Conservation (phyloP, 2,113 vertebrate species). For the Regulus satrapa region DNA sequence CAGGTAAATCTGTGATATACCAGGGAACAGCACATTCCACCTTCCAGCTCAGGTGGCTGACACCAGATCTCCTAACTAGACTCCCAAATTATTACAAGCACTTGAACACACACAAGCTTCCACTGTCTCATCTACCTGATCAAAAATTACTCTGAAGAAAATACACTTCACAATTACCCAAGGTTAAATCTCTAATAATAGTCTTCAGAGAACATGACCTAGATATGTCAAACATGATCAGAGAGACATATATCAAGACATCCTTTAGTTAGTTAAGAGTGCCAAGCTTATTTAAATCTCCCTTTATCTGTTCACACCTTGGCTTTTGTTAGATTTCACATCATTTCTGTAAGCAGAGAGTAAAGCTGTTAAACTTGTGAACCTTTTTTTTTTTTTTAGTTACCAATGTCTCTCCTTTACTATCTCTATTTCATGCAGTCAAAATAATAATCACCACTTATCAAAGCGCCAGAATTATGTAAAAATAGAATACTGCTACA, state of each 20-base stretch:
- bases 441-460: not conserved
- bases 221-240: conserved; percentile 68
- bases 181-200: conserved; percentile 66
- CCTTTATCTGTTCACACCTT: conserved; percentile 53
- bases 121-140: not conserved
- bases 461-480: not conserved
- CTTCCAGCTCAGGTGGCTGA: not conserved
- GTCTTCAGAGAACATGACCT: conserved; percentile 58
- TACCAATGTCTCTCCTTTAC: not conserved
- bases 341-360: not conserved
- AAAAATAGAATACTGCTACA: not conserved
- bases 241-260: conserved; percentile 56
- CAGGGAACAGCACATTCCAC: accelerated
- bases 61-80: not conserved
- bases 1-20: not conserved
- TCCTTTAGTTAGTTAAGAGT: conserved; percentile 55
- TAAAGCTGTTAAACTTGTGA: not conserved
- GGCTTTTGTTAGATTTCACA: conserved; percentile 33
- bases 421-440: not conserved
- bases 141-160: conserved; percentile 33
- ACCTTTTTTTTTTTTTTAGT: not conserved
- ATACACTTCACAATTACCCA: conserved; percentile 59
- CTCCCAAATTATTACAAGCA: not conserved
- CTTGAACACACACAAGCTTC: not conserved
- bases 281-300: conserved; percentile 47